These are phyloP conservation scores for Planococcus citri DNA, from an alignment of 1,140 invertebrate genomes.

Conservation along the genomic window DNA sequence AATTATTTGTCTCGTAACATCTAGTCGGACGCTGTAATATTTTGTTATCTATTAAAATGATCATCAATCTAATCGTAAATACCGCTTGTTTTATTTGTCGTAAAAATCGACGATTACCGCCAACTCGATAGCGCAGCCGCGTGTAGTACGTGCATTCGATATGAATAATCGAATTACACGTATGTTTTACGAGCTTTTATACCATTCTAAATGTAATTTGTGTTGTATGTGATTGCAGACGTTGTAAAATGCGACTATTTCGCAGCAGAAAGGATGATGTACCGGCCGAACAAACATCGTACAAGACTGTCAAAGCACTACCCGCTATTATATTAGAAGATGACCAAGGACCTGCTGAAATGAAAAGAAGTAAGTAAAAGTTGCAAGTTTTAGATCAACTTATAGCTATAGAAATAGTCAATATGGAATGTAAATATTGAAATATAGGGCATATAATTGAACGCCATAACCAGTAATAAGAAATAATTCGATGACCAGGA, in stretches of 20 bases:
- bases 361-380: slow-evolving; percentile 10
- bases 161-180: no score
- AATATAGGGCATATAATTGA: neutral
- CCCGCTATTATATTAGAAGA: slow-evolving; percentile 9
- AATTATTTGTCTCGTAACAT: neutral
- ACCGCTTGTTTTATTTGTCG: neutral
- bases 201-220: no score
- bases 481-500: neutral
- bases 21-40: neutral
- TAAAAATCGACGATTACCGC: neutral
- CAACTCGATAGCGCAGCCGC: no score
- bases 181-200: no score
- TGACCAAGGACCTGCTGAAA: slow-evolving; percentile 13
- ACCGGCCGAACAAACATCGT: neutral
- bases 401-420: no score
- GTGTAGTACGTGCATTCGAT: no score
- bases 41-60: neutral
- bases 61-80: slow-evolving; percentile 7
- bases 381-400: neutral
- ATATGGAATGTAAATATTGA: no score
- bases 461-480: neutral
- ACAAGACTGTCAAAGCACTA: slow-evolving; percentile 5
- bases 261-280: neutral
- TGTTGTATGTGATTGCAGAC: no score
- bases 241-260: neutral